These are phyloP conservation scores for Pachyrhynchus sulphureomaculatus DNA, from an alignment of 1,140 invertebrate genomes.

Conservation along the genomic window DNA sequence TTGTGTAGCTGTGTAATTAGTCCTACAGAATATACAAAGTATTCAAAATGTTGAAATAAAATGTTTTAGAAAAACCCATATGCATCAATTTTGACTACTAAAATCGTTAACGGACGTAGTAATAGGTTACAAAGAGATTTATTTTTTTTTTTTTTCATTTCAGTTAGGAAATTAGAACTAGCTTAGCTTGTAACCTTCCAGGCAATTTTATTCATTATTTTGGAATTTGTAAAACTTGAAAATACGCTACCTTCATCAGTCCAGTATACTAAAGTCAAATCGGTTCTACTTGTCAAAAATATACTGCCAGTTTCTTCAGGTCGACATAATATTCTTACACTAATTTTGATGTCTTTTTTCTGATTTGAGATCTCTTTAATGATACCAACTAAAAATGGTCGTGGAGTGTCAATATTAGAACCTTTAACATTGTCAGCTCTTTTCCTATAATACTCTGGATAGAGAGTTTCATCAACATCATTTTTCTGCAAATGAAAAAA, in stretches of 20 bases:
- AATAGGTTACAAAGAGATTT: no score
- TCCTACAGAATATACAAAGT: no score
- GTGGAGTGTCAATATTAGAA: conserved; percentile 70
- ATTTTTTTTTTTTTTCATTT: no score
- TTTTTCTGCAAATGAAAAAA: conserved; percentile 61
- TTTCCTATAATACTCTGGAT: conserved; percentile 66
- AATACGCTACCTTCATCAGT: conserved; percentile 64
- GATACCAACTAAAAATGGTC: conserved; percentile 66
- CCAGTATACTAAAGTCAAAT: conserved; percentile 78
- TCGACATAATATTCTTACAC: conserved; percentile 72
- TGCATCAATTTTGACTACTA: no score
- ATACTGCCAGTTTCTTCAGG: conserved; percentile 73
- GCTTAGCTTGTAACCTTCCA: no score
- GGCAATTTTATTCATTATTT: no score
- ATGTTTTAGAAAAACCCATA: no score
- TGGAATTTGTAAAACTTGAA: no score
- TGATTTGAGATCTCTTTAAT: conserved; percentile 38
- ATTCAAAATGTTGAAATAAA: no score
- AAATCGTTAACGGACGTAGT: no score
- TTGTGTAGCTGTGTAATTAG: no score
- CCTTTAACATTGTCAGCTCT: conserved; percentile 57
- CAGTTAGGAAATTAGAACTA: no score
- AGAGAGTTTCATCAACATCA: conserved; percentile 74
- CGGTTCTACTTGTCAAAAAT: conserved; percentile 47
- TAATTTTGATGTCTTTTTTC: conserved; percentile 63